Evolutionary conservation across 2,113 vertebrate genomes (phyloP), one percentile per base, ranked within the genome.

Genomic region (Fulica atra): DNA sequence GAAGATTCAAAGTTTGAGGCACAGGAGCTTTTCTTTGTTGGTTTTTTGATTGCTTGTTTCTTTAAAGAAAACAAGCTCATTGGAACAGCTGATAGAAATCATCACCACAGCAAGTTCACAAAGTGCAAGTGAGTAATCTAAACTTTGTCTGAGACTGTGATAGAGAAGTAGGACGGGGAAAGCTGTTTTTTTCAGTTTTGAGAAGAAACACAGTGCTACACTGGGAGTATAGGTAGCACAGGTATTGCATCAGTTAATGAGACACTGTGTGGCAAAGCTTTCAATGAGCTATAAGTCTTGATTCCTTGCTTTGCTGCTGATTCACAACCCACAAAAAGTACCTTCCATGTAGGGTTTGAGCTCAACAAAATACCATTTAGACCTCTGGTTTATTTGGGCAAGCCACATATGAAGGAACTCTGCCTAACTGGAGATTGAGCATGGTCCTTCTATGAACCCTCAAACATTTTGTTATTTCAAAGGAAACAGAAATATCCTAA

Each of bases 331-430:
- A 61, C 11, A 25, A 79, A 53, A 15, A 13, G 3, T 6, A 46
- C 25, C 21, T 2, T 81, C 50, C 10, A 0, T 1, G 4, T 23
- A 18, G 36, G 81, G 38, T 23, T 24, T 57, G 46, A 57, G 56
- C 25, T 36, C 3, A 1, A 9, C 31, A 46, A 69, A 59, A 79
- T 25, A 48, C 11, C 5, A 2, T 9, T 48, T 54, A 59, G 68
- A 80, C 7, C 5, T 0, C 14, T 77, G 28, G 10, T 29, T 86
- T 53, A 18, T 64, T 40, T 21, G 24, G n/a, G 36, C 31, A 59
- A 80, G 25, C 20, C 48, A 40, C 1, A 0, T 26, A 35, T 0
- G 1, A 66, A 13, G 5, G 20, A 25, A 76, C 16, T 65, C 23
- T 60, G 51, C 7, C 33, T 79, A 33, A 16, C 56, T 88, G 26